Evolutionary conservation across 2,888 invertebrate species (phyloP).

Genomic region (Oeneis ivallda): DNA sequence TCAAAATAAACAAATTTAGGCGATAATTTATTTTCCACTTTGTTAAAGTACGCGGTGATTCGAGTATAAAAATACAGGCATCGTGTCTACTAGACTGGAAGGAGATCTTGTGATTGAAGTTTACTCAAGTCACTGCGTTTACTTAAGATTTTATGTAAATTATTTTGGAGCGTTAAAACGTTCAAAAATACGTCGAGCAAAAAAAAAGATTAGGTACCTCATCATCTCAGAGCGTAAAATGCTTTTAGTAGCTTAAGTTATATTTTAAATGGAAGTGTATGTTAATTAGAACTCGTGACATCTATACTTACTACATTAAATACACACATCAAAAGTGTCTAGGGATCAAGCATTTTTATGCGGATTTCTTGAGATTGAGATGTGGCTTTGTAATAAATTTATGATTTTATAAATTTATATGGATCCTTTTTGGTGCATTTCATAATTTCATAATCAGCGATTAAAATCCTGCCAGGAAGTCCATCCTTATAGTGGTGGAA

Average conservation of each 20-base stretch:
- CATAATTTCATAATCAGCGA: too few species aligned
- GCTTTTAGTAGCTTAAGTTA: background rate
- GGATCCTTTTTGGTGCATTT: too few species aligned
- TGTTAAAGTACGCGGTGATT: constrained; percentile 37
- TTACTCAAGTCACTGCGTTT: constrained; percentile 66
- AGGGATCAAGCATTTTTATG: too few species aligned
- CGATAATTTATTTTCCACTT: constrained; percentile 39
- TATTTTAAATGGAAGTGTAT: background rate
- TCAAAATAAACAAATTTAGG: constrained; percentile 28
- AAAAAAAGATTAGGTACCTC: constrained; percentile 16
- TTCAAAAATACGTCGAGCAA: constrained; percentile 34
- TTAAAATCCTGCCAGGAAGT: too few species aligned
- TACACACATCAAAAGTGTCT: too few species aligned
- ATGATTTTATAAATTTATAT: too few species aligned
- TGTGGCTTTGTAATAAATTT: too few species aligned
- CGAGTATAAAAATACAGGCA: constrained; percentile 38
- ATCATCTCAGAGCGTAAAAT: constrained; percentile 14
- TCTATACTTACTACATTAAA: background rate
- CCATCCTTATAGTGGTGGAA: too few species aligned
- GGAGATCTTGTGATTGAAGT: constrained; percentile 63
- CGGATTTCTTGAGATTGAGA: too few species aligned
- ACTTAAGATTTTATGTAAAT: constrained; percentile 67
- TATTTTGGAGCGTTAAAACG: constrained; percentile 54
- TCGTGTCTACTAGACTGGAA: constrained; percentile 47
- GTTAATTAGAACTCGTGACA: background rate